Evolutionary conservation across 2,797 vertebrate species (phyloP).

Genomic region (Steatocranus sp.): DNA sequence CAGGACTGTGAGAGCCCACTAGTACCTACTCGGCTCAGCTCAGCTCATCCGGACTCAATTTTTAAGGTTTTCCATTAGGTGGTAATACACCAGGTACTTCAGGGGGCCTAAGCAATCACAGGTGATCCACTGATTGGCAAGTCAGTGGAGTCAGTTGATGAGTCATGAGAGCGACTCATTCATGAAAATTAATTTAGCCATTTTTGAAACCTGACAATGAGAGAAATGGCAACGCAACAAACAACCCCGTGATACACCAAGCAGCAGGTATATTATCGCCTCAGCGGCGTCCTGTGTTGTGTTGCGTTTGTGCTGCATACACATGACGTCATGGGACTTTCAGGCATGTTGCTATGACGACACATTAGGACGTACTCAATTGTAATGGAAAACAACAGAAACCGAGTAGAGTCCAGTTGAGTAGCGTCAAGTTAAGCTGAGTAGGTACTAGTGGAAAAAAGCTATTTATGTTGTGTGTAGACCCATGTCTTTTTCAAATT

Average conservation of each 20-base stretch:
- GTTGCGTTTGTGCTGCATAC: neutral
- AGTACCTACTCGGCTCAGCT: neutral
- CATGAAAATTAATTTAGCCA: rapidly evolving
- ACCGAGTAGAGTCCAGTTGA: neutral
- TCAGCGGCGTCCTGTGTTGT: neutral
- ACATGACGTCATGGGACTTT: neutral
- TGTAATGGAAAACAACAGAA: neutral
- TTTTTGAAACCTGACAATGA: neutral
- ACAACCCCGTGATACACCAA: neutral
- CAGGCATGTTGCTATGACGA: neutral
- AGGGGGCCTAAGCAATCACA: neutral
- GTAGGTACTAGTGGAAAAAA: neutral
- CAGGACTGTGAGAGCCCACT: neutral
- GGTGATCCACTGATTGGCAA: neutral
- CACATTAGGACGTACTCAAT: neutral
- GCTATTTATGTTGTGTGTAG: neutral
- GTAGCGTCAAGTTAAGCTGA: neutral
- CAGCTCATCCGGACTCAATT: neutral
- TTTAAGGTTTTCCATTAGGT: neutral
- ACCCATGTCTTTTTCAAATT: neutral
- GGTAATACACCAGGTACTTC: neutral
- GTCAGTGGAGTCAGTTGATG: neutral
- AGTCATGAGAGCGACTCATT: neutral
- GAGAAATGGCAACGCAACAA: neutral
- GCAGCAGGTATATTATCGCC: neutral